Base-by-base conservation (phyloP, 1,140 invertebrate genomes). In the Temnothorax nylanderi region DNA sequence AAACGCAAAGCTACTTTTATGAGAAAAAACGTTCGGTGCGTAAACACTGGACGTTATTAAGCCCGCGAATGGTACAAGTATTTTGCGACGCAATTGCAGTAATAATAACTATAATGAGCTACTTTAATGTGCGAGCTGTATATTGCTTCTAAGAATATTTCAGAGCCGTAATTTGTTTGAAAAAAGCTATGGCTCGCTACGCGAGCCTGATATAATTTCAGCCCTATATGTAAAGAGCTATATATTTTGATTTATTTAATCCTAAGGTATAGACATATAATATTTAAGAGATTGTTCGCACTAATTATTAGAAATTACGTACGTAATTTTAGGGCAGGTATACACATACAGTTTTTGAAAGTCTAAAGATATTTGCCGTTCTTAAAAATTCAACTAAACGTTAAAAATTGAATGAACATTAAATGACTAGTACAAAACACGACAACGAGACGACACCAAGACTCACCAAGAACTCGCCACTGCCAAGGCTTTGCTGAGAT, bases 381-480 rank as follows among this genome's bases (percentile, higher is more conserved):
- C 3, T 21, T 41, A 16, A 51, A 78, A 49, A 64, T 41, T 41
- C 6, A 41, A 6, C 37, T 41, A 3, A 41, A 41, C 37, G 2
- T 41, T 41, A 6, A 41, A 69, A n/a, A 11, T 16, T 26, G 26
- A 26, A 26, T 26, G 1, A 26, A 32, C 21, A 41, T 26, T 41
- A 34, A 72, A 41, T 41, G 13, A 69, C 21, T 44, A 82, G 2
- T 1, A 13, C 32, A 44, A 56, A 49, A 67, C 64, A 87, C 82
- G 72, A 90, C 88, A 89, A 4, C 34, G 51, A 88, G n/a, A 88
- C 41, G 58, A 86, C 56, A 88, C 21, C 44, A 10, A 65, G 34
- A 92, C 93, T 94, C 86, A 94, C 93, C 93, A 93, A 62, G 80
- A 93, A 94, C 72, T 93, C 93, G 11, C 85, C 89, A 58, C 93